Base-by-base conservation (phyloP, 2,113 vertebrate genomes). In the Oncorhynchus gorbuscha region DNA sequence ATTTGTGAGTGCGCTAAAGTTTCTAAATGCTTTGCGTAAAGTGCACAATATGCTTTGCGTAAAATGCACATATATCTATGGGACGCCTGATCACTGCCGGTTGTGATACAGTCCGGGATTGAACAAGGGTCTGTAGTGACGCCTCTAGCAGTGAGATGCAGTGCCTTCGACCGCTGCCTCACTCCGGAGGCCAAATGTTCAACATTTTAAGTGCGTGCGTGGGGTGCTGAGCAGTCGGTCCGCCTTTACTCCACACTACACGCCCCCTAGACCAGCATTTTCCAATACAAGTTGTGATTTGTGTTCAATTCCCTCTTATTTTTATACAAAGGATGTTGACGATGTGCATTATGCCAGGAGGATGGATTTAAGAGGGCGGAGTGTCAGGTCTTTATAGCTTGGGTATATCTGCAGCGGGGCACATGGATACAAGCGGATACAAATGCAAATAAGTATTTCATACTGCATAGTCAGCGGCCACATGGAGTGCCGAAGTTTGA, bases 281-380 rank as follows among this genome's bases (percentile, higher is more conserved):
- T 45, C 69, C 76, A 72, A 72, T 77, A 69, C 69, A 51, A 18
- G 45, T 66, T 64, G 76, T 18, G 59, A 32, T 32, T 49, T 48
- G n/a, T 8, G 51, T 59, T 71, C 22, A 28, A 16, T 64, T 49
- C 14, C 35, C 59, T 76, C 49, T 26, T 72, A 13, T 48, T 35
- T 76, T 24, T 71, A 12, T 48, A n/a, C 55, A n/a, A 62, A 48
- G 55, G 61, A 51, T 48, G 16, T 32, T 55, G 67, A 30, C 58
- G 20, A 20, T 32, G 61, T 71, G 69, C 32, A 11, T 13, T 48
- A 32, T 62, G 35, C 24, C 51, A 18, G 11, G 49, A 28, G 28
- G 49, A 45, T 26, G 68, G 75, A 71, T 69, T 35, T 69, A 35
- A 62, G 59, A 62, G 59, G 59, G 59, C 59, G 59, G 59, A 62